Conservation (phyloP, 2,797 vertebrate genomes). For the Karalla daura region DNA sequence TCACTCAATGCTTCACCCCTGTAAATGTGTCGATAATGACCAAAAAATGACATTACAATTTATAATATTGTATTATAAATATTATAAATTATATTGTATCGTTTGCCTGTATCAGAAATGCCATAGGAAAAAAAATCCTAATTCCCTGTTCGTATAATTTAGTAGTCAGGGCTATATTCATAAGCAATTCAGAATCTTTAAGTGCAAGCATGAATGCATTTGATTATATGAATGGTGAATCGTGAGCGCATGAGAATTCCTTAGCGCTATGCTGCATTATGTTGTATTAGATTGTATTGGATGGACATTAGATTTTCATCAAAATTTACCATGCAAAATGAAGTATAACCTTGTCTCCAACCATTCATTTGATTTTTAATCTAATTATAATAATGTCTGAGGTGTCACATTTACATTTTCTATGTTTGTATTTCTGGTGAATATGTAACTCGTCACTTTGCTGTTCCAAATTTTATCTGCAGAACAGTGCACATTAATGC, state of each 20-base stretch:
- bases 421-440: slow-evolving; percentile 70
- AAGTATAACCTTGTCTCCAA: slow-evolving; percentile 76
- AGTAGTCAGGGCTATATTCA: slow-evolving; percentile 19
- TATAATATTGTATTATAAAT: no score
- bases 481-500: slow-evolving; percentile 57
- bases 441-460: slow-evolving; percentile 70
- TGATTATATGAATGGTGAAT: slow-evolving; percentile 58
- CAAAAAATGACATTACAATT: no score
- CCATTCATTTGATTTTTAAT: slow-evolving; percentile 79
- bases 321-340: slow-evolving; percentile 66
- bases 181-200: slow-evolving; percentile 58
- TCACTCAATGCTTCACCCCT: no score
- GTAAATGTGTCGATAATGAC: no score
- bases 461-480: slow-evolving; percentile 67
- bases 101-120: no score
- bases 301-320: slow-evolving; percentile 24
- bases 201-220: slow-evolving; percentile 64
- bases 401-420: slow-evolving; percentile 74
- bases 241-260: slow-evolving; percentile 11
- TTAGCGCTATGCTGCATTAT: slow-evolving; percentile 22
- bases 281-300: no score
- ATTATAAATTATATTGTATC: no score
- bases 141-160: no score
- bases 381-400: slow-evolving; percentile 76
- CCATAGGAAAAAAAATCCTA: no score